Evolutionary conservation across 2,797 vertebrate species (phyloP), one percentile per base, ranked within the genome.

Genomic region (Amblyraja radiata): DNA sequence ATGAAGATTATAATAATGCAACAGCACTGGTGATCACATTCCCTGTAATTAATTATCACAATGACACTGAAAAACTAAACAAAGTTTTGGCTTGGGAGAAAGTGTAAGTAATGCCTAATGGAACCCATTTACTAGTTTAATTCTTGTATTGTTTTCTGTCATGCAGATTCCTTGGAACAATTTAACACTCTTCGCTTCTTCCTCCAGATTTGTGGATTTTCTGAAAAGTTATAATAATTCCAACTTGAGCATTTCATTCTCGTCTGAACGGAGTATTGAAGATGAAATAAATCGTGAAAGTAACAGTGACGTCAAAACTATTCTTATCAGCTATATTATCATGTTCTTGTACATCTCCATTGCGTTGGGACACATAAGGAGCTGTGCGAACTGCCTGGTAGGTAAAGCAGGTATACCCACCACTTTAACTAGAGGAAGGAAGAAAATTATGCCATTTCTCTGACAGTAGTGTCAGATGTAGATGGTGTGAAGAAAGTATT

Each of bases 291-390:
- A 98, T 94, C 96, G 99, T 0, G 98, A 99, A 95, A 99, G 99
- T 94, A 95, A 95, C 21, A 96, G 98, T 23, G 99, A 99, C 93
- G 6, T 99, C 90, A 93, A 93, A 32, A 99, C 97, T 0, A 95
- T 99, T 18, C 14, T 97, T 0, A 94, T 98, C 94, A 99, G 99
- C 95, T 99, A 99, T 1, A 93, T 94, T 80, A 96, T 98, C 93
- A 99, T 99, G 99, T 99, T 99, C 76, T 3, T 98, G 93, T 99
- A 99, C 95, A 98, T 99, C 95, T 98, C 99, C 0, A 93, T 99
- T 94, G 98, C 99, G 36, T 94, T 99, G 95, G 99, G 99, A 5
- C 98, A 97, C 95, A 98, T 99, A 94, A 94, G 96, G 36, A 98
- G 97, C 95, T 97, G 95, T 93, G 71, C 83, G 80, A 97, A 97